A percentile compares a stretch with the other conserved stretches of the same genome.
Evolutionary conservation across 2,113 vertebrate species (phyloP).

Genomic region (Proteles cristata): DNA sequence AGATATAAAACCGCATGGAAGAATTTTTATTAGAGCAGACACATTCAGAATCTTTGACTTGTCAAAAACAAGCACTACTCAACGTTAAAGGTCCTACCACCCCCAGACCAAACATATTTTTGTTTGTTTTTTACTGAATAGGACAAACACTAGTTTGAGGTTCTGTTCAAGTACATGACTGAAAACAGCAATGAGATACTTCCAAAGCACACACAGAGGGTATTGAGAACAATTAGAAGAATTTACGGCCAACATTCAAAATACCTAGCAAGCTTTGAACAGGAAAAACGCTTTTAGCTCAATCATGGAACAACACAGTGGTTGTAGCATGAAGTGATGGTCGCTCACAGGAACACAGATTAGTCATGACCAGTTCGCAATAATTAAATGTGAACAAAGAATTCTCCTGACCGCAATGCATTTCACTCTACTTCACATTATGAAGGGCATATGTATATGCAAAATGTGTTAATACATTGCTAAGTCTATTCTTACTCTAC

Average conservation of each 20-base stretch:
- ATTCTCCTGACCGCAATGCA: slow-evolving; percentile 33
- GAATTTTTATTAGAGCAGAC: slow-evolving; percentile 28
- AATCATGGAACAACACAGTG: slow-evolving; percentile 27
- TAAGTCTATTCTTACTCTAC: slow-evolving; percentile 11
- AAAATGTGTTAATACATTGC: neutral
- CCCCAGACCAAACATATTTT: slow-evolving; percentile 5
- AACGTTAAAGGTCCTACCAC: neutral
- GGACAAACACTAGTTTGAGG: slow-evolving; percentile 10
- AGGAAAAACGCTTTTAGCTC: slow-evolving; percentile 50
- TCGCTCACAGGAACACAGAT: slow-evolving; percentile 38
- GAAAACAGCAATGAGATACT: slow-evolving; percentile 51
- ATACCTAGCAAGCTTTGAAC: slow-evolving; percentile 55
- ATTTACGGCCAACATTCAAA: slow-evolving; percentile 67
- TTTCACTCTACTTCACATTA: neutral
- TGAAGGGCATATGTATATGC: neutral
- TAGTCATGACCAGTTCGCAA: slow-evolving; percentile 33
- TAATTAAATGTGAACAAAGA: slow-evolving; percentile 25
- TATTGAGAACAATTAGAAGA: slow-evolving; percentile 61
- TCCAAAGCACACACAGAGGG: slow-evolving; percentile 18
- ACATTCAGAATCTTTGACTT: slow-evolving; percentile 52
- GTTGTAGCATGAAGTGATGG: neutral
- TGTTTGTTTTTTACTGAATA: neutral
- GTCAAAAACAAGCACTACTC: slow-evolving; percentile 30
- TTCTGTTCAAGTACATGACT: slow-evolving; percentile 27
- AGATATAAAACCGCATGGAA: slow-evolving; percentile 25